Conservation (phyloP, 2,797 vertebrate species). For the Alcedo quadribrachys region DNA sequence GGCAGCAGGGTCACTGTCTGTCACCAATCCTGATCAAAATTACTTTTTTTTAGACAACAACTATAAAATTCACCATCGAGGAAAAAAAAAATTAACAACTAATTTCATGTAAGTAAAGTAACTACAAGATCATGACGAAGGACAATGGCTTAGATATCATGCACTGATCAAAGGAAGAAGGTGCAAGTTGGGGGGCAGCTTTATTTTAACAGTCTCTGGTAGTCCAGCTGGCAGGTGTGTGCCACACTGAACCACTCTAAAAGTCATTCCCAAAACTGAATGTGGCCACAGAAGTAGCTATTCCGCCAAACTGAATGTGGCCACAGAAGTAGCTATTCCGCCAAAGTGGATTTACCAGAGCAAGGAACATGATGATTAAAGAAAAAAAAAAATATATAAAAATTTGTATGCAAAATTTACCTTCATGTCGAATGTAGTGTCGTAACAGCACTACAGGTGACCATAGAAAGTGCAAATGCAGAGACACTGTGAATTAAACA, state of each 20-base stretch:
- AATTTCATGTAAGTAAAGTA: background rate
- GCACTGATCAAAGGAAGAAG: background rate
- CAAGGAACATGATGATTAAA: background rate
- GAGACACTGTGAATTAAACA: constrained; percentile 61
- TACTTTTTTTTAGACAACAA: background rate
- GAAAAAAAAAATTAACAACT: background rate
- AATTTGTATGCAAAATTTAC: background rate
- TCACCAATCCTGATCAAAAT: background rate
- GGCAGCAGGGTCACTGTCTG: background rate
- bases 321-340: background rate
- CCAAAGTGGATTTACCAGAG: background rate
- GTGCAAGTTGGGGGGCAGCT: background rate
- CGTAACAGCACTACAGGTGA: constrained; percentile 83
- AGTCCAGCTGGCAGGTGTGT: background rate
- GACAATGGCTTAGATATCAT: background rate
- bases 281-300: background rate
- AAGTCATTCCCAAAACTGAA: background rate
- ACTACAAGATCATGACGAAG: background rate
- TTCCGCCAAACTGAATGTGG: background rate
- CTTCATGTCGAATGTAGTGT: constrained; percentile 75
- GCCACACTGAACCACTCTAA: background rate
- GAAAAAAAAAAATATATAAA: background rate
- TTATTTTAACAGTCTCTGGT: background rate
- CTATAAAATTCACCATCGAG: background rate
- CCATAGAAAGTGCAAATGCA: constrained; percentile 80